A percentile compares a stretch with the other conserved stretches of the same genome.
These are phyloP conservation scores for Ptychochromis oligacanthus DNA, from an alignment of 2,113 vertebrate genomes.

Conservation along the genomic window DNA sequence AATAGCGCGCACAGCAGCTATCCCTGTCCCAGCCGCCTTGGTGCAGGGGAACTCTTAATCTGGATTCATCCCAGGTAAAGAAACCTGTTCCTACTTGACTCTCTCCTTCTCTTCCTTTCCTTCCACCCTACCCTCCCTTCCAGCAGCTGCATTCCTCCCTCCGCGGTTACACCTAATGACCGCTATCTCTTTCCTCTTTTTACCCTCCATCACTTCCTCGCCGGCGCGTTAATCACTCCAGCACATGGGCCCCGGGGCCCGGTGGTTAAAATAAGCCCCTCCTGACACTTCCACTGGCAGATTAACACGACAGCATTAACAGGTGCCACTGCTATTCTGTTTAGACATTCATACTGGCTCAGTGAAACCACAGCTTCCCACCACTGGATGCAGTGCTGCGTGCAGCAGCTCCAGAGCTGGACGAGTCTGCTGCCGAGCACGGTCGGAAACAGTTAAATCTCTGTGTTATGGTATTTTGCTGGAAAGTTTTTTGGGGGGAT, in stretches of 20 bases:
- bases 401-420: constrained; percentile 51
- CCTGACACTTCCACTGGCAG: constrained; percentile 75
- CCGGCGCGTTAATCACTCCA: constrained; percentile 65
- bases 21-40: constrained; percentile 14
- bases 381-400: constrained; percentile 47
- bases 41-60: constrained; percentile 27
- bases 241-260: constrained; percentile 65
- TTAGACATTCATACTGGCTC: constrained; percentile 14
- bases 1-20: constrained; percentile 19
- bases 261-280: constrained; percentile 75
- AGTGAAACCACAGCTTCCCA: constrained; percentile 22
- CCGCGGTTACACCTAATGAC: constrained; percentile 69
- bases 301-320: constrained; percentile 77
- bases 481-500: background rate
- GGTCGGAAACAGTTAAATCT: constrained; percentile 14
- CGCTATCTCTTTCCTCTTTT: constrained; percentile 66
- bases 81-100: constrained; percentile 75
- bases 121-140: constrained; percentile 42
- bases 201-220: constrained; percentile 61
- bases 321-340: constrained; percentile 64
- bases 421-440: constrained; percentile 15
- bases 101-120: constrained; percentile 17
- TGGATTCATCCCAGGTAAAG: constrained; percentile 54
- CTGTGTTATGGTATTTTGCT: background rate
- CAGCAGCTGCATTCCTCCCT: constrained; percentile 70